These are phyloP conservation scores for Lucilia sericata DNA, from an alignment of 1,140 invertebrate species.

Conservation along the genomic window DNA sequence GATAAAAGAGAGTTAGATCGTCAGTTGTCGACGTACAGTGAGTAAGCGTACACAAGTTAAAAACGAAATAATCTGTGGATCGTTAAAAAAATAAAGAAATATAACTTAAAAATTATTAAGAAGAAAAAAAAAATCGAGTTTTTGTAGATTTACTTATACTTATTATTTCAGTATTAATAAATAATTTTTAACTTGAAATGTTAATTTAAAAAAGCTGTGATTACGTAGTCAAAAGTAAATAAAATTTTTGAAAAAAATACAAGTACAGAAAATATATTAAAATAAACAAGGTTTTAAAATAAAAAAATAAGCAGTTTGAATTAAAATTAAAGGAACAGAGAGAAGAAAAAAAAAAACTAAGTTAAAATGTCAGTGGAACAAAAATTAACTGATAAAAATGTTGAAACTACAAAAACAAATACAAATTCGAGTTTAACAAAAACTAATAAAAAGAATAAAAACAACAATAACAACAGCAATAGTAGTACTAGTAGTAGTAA, in stretches of 20 bases:
- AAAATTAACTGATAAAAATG: slow-evolving; percentile 25
- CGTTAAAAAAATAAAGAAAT: slow-evolving; percentile 7
- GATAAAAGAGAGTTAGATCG: slow-evolving; percentile 14
- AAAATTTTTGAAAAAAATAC: neutral
- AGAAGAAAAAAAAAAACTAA: neutral
- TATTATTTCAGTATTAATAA: neutral
- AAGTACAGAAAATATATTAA: neutral
- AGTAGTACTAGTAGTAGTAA: neutral
- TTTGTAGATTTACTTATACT: slow-evolving; percentile 9
- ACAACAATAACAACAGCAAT: neutral
- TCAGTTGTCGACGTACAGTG: neutral
- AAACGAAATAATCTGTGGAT: slow-evolving; percentile 1
- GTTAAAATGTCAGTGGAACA: slow-evolving; percentile 26
- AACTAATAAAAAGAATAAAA: slow-evolving; percentile 5
- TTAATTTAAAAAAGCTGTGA: slow-evolving; percentile 13
- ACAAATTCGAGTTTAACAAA: slow-evolving; percentile 4
- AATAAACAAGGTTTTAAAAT: neutral
- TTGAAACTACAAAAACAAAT: neutral
- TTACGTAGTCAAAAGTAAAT: slow-evolving; percentile 25
- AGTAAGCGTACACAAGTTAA: slow-evolving; percentile 32
- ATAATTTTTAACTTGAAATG: neutral
- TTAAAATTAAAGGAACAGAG: neutral
- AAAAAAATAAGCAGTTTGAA: neutral
- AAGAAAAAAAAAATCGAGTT: slow-evolving; percentile 34
- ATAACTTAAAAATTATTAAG: neutral